Evolutionary conservation across 2,113 vertebrate genomes (phyloP).

Genomic region (Tragelaphus strepsiceros): DNA sequence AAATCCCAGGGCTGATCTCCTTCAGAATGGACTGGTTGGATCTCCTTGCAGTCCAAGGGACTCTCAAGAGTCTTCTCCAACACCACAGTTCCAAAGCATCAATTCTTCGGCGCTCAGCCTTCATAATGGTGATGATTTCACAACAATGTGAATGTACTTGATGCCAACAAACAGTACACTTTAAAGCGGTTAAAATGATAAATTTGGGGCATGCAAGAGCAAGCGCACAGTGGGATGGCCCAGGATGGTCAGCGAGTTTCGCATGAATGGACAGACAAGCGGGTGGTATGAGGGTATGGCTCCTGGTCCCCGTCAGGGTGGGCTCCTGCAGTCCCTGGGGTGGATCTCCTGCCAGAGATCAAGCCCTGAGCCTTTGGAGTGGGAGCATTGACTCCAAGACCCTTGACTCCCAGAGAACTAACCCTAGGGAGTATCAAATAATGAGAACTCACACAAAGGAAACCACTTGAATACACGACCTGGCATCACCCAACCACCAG

Average conservation of each 20-base stretch:
- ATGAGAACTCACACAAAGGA: not conserved
- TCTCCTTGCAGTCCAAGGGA: no score
- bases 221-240: accelerated
- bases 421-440: not conserved
- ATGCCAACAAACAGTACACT: not conserved
- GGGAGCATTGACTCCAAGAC: not conserved
- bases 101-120: no score
- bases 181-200: not conserved
- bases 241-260: not conserved
- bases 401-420: not conserved
- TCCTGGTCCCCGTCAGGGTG: not conserved
- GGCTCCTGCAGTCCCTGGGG: not conserved
- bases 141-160: not conserved
- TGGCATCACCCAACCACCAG: not conserved
- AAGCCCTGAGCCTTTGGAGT: not conserved
- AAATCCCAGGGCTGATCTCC: no score
- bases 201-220: not conserved
- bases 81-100: no score
- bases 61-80: no score
- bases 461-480: not conserved
- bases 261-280: accelerated
- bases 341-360: not conserved
- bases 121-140: not conserved
- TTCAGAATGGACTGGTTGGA: no score
- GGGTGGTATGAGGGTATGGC: not conserved